Conservation (phyloP, 1,140 invertebrate genomes). For the Trinorchestia longiramus region DNA sequence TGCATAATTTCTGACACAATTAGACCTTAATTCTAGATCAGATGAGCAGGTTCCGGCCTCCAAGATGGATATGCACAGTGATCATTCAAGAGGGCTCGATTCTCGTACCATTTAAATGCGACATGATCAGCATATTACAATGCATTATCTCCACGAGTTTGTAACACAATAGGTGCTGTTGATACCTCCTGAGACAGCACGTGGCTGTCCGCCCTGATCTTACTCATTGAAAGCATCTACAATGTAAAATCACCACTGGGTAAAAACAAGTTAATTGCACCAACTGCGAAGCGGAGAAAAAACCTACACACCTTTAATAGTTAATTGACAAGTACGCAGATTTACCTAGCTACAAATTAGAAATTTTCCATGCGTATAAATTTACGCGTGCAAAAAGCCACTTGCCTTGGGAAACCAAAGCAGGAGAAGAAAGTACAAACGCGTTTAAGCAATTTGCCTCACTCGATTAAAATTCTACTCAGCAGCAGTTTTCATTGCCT, state of each 20-base stretch:
- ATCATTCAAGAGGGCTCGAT: neutral
- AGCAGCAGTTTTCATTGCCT: neutral
- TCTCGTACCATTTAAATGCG: neutral
- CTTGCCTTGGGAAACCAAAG: neutral
- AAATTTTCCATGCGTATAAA: neutral
- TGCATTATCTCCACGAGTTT: neutral
- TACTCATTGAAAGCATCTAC: neutral
- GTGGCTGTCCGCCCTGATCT: neutral
- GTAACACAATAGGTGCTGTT: neutral
- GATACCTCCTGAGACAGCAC: neutral
- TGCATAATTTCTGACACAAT: neutral
- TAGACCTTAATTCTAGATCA: neutral
- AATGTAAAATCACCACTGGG: neutral
- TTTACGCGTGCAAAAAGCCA: neutral
- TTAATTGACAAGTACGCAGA: neutral
- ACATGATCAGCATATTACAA: neutral
- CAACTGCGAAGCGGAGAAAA: neutral
- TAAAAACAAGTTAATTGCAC: neutral
- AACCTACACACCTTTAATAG: neutral
- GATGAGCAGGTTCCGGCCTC: neutral
- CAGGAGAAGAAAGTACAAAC: neutral
- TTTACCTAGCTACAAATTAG: too few relatives aligned
- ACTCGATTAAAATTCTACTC: neutral
- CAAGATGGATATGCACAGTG: neutral
- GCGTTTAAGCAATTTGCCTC: neutral